phyloP scores from a whole-genome alignment of 2,797 vertebrate species.

The Poecilia wingei region DNA sequence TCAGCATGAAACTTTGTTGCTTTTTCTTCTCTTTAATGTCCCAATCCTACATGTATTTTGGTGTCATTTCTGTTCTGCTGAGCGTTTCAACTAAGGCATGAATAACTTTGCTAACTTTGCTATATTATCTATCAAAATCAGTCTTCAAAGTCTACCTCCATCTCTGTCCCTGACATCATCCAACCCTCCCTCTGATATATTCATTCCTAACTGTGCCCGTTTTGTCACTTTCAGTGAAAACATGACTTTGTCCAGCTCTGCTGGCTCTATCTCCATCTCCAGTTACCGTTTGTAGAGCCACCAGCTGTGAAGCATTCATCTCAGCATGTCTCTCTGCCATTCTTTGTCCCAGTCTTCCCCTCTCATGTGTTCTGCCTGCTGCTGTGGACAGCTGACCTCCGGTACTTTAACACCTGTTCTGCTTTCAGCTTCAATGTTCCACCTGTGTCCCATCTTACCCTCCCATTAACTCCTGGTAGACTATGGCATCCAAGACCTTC shows the following conservation, averaged over 20 bases:
- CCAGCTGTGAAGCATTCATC: neutral
- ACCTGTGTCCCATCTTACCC: neutral
- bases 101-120: neutral
- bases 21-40: constrained; percentile 51
- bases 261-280: neutral
- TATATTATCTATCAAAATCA: neutral
- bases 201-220: neutral
- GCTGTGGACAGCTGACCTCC: neutral
- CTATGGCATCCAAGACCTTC: neutral
- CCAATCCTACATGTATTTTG: constrained; percentile 26
- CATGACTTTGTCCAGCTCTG: neutral
- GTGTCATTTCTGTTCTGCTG: neutral
- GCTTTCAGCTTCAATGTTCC: neutral
- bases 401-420: neutral
- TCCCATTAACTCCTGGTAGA: neutral
- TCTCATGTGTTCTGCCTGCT: neutral
- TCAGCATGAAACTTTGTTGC: constrained; percentile 30
- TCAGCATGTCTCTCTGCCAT: neutral
- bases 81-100: neutral
- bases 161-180: neutral
- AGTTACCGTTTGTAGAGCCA: neutral
- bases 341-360: neutral
- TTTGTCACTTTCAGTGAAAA: neutral
- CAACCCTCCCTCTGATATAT: neutral
- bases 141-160: neutral